Percentiles rank a stretch among this genome's conserved stretches.
Evolutionary conservation across 2,113 vertebrate species (phyloP).

Genomic region (Gallinago undulata): DNA sequence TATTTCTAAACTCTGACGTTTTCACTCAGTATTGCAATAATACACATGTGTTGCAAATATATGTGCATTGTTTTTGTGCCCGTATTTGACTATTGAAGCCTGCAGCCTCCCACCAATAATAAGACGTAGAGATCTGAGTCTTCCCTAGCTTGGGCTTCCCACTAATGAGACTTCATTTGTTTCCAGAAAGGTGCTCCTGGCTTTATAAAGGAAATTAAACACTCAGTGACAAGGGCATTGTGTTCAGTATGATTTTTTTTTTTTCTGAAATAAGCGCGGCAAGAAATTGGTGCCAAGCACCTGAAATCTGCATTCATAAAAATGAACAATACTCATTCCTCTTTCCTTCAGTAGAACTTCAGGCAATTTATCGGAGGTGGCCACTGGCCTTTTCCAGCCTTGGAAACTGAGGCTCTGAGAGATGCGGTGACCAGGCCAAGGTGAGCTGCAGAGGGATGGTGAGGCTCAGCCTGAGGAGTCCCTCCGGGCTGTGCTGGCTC

Average conservation of each 20-base stretch:
- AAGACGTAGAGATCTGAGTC: background rate
- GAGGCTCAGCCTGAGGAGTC: background rate
- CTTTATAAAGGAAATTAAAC: background rate
- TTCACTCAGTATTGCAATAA: background rate
- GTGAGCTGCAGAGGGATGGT: background rate
- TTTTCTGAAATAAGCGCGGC: background rate
- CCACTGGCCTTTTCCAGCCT: background rate
- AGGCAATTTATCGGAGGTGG: background rate
- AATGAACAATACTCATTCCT: background rate
- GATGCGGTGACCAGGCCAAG: background rate
- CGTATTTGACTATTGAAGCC: fast-evolving
- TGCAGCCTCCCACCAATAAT: background rate
- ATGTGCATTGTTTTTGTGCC: background rate
- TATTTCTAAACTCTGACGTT: background rate
- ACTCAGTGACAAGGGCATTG: background rate
- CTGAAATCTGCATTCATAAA: background rate
- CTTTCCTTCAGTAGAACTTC: background rate
- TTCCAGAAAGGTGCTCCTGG: conserved; percentile 19
- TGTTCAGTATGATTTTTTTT: background rate
- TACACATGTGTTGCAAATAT: background rate
- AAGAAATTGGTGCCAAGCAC: background rate
- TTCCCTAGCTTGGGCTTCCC: background rate
- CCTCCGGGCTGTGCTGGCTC: background rate
- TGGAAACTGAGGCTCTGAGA: background rate
- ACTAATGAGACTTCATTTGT: background rate